Base-by-base conservation (phyloP, 2,888 invertebrate genomes). In the Mylabris sibirica region DNA sequence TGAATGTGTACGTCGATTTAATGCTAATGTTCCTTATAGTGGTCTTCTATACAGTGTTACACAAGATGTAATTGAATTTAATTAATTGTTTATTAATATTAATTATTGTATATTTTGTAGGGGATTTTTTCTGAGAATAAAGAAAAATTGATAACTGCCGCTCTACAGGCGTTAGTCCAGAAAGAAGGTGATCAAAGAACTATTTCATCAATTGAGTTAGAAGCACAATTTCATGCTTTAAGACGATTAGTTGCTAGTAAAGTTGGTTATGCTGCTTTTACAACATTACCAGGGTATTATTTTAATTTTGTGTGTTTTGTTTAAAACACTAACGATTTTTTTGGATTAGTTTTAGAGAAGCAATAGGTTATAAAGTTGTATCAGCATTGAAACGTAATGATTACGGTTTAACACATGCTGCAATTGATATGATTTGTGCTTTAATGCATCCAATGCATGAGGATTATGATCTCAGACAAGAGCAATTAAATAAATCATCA, bases 371-470 rank as follows among this genome's bases (percentile, higher is more conserved):
- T 65, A 95, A 96, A 83, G 97, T 99, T 5, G 96, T 98, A 57
- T 90, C 91, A 70, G 96, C 98, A 0, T 85, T 99, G 69, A 92
- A 96, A 66, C 89, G 93, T 75, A 95, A 96, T 75, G 92, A 96
- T 79, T 90, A 93, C 74, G 97, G 96, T 9, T 93, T 98, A 34
- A 94, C 97, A 14, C 97, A 99, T 87, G 96, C 99, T 3, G 98
- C 98, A 4, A 90, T 99, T 65, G 99, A 99, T 86, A 97, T 98
- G 87, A 91, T 99, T 70, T 98, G 97, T 84, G 97, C 99, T 17
- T 88, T 99, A 30, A 96, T 99, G 96, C 98, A 98, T 87, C 99
- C 99, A 1, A 99, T 99, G 94, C 93, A 95, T 81, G 93, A 95
- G 74, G 96, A 98, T 83, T 98, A 97, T 77, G 99, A 99, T 86